These are phyloP conservation scores for Chelon labrosus DNA, from an alignment of 2,797 vertebrate genomes.

Conservation along the genomic window DNA sequence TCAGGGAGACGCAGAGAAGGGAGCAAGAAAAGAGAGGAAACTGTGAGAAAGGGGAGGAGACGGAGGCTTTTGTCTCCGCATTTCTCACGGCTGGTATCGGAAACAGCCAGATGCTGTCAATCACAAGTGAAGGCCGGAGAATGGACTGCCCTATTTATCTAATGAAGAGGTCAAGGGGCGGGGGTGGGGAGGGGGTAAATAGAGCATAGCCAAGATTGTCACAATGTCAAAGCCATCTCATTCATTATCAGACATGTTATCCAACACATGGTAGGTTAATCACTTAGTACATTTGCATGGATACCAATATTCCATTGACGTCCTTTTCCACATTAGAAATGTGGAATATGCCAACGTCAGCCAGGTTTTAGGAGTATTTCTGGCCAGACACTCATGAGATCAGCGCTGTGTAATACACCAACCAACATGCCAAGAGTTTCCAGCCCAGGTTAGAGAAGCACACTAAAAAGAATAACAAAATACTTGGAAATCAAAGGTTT, in stretches of 20 bases:
- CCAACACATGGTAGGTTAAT: neutral
- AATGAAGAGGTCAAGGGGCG: conserved; percentile 71
- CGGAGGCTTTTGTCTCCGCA: conserved; percentile 65
- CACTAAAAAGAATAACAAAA: no score
- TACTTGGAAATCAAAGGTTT: no score
- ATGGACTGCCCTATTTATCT: conserved; percentile 73
- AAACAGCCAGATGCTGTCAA: conserved; percentile 76
- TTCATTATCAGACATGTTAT: conserved; percentile 20
- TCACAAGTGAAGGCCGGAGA: conserved; percentile 68
- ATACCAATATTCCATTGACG: no score
- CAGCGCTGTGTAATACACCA: no score
- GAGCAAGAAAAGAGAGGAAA: conserved; percentile 60
- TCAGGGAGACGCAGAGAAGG: conserved; percentile 41
- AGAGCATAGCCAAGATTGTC: conserved; percentile 47
- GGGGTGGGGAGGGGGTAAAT: conserved; percentile 23
- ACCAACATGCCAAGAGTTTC: no score
- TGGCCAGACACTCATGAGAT: no score
- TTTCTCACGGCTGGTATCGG: conserved; percentile 74
- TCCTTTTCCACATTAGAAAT: no score
- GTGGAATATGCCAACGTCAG: no score
- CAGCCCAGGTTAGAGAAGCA: no score
- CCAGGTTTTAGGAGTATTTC: no score
- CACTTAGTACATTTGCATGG: neutral
- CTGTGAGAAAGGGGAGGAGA: conserved; percentile 57
- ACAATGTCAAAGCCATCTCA: conserved; percentile 35